phyloP scores from a whole-genome alignment of 2,113 vertebrate species.

The Acrocephalus arundinaceus region DNA sequence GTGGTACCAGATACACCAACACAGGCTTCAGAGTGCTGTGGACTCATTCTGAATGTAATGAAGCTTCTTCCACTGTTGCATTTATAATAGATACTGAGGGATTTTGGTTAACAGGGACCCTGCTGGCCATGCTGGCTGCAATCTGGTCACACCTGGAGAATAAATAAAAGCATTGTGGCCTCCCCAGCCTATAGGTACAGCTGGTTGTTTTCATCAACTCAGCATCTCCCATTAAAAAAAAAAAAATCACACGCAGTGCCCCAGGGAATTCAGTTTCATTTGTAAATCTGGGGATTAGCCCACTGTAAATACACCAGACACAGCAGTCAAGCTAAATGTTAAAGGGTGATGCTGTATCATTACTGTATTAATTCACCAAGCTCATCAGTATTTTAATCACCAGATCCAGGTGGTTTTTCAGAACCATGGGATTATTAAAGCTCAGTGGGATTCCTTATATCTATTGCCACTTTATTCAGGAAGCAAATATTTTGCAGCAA shows the following conservation, averaged over 20 bases:
- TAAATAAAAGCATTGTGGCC: not conserved
- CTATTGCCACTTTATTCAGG: not conserved
- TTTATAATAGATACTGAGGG: not conserved
- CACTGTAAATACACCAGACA: not conserved
- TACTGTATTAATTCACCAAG: not conserved
- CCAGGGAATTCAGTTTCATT: not conserved
- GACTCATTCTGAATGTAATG: not conserved
- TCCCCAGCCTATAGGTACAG: not conserved
- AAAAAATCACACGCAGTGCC: not conserved
- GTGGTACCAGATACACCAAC: not conserved
- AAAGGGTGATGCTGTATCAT: not conserved
- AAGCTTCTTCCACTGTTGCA: not conserved
- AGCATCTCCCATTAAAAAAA: not conserved
- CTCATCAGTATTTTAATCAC: conserved; percentile 16
- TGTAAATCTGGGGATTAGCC: not conserved
- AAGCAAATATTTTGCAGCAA: not conserved
- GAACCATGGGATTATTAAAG: not conserved
- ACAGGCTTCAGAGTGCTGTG: not conserved
- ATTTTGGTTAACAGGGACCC: not conserved
- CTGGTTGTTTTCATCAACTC: not conserved
- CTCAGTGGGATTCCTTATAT: not conserved
- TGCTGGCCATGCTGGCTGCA: not conserved
- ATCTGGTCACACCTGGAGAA: not conserved
- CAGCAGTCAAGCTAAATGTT: not conserved
- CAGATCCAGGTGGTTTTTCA: conserved; percentile 20